These are phyloP conservation scores for Pseudachorutes palmiensis DNA, from an alignment of 1,140 invertebrate species.

Conservation along the genomic window DNA sequence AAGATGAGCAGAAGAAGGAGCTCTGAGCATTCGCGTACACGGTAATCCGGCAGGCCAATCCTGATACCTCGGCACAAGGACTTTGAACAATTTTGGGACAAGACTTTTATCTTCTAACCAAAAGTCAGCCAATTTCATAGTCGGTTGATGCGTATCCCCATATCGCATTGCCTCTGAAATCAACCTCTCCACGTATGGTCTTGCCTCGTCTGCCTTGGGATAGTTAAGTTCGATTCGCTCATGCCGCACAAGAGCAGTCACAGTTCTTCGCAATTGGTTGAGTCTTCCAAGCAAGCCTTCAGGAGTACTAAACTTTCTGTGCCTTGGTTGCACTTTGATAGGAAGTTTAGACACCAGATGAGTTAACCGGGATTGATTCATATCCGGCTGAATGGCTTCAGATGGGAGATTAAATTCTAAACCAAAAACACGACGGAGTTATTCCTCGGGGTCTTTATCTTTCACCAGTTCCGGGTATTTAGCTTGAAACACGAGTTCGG, in stretches of 20 bases:
- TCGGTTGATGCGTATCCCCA: slow-evolving; percentile 71
- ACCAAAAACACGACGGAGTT: not conserved
- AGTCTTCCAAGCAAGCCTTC: slow-evolving; percentile 68
- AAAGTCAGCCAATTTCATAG: slow-evolving; percentile 81
- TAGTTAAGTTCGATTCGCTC: slow-evolving; percentile 78
- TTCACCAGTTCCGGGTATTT: slow-evolving; percentile 6
- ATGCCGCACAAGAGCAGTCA: slow-evolving; percentile 76
- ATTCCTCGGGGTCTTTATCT: not conserved
- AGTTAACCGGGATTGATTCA: slow-evolving; percentile 67
- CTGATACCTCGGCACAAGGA: slow-evolving; percentile 71
- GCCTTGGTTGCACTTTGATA: slow-evolving; percentile 52
- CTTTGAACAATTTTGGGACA: slow-evolving; percentile 87
- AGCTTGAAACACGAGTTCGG: not conserved
- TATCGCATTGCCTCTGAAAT: slow-evolving; percentile 78
- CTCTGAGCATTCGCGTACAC: slow-evolving; percentile 28
- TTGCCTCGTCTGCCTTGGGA: slow-evolving; percentile 66
- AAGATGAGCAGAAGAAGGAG: slow-evolving; percentile 16
- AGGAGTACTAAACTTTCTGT: slow-evolving; percentile 51
- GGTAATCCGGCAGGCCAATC: slow-evolving; percentile 48
- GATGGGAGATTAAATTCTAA: too few species aligned
- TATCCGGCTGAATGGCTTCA: too few species aligned
- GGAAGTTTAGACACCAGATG: slow-evolving; percentile 65
- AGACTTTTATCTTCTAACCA: slow-evolving; percentile 83
- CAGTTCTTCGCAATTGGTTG: slow-evolving; percentile 64
- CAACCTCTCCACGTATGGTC: slow-evolving; percentile 78